Conservation (phyloP, 2,113 vertebrate genomes). For the Grallaria varia region DNA sequence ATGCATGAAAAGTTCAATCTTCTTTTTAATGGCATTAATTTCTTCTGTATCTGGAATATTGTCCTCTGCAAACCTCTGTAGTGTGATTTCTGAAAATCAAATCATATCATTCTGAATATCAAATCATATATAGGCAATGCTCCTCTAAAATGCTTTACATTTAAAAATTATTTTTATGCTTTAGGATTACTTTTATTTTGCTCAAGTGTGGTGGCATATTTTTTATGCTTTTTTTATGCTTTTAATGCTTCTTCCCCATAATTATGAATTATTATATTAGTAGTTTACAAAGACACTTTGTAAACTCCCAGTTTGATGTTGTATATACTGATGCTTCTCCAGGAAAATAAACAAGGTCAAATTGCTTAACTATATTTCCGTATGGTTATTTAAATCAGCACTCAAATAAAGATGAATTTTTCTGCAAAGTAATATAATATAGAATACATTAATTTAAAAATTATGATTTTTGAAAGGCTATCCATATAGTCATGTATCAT, state of each 20-base stretch:
- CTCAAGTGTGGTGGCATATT: background rate
- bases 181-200: background rate
- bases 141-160: background rate
- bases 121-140: background rate
- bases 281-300: background rate
- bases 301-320: background rate
- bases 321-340: background rate
- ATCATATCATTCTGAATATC: constrained; percentile 51
- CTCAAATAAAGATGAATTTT: background rate
- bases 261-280: background rate
- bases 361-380: background rate
- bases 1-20: constrained; percentile 65
- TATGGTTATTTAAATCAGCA: background rate
- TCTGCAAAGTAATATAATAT: background rate
- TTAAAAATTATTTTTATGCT: background rate
- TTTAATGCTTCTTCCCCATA: background rate
- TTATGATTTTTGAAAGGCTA: background rate
- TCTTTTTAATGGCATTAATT: constrained; percentile 76
- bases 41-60: constrained; percentile 82
- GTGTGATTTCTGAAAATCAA: constrained; percentile 63
- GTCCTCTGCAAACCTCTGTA: constrained; percentile 72
- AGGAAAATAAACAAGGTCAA: background rate
- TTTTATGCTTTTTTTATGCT: background rate
- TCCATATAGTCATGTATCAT: background rate
- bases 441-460: background rate